Evolutionary conservation across 1,140 invertebrate species (phyloP).

Genomic region (Micrasema longulum): DNA sequence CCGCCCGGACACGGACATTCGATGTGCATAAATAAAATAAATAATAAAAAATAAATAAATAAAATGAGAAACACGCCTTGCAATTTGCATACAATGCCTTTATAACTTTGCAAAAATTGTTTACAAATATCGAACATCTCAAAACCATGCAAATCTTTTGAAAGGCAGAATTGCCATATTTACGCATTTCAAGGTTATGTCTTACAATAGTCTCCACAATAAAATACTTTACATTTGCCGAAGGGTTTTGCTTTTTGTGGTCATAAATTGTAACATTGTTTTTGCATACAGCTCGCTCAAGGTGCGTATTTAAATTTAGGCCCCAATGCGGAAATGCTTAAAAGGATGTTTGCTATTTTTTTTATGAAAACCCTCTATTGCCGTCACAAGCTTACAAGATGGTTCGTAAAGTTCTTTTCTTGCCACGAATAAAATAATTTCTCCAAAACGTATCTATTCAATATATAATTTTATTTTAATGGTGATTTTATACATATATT

Average conservation of each 20-base stretch:
- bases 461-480: too few relatives aligned
- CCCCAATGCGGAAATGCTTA: slow-evolving; percentile 29
- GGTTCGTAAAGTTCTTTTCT: too few relatives aligned
- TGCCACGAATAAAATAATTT: too few relatives aligned
- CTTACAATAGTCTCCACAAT: slow-evolving; percentile 23
- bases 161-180: slow-evolving; percentile 13
- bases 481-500: too few relatives aligned
- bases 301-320: slow-evolving; percentile 28
- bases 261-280: slow-evolving; percentile 44
- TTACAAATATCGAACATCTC: background rate
- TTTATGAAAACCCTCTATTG: slow-evolving; percentile 7
- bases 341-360: slow-evolving; percentile 33
- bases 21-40: too few relatives aligned
- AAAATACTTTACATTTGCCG: slow-evolving; percentile 35
- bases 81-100: slow-evolving; percentile 13
- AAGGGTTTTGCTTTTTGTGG: slow-evolving; percentile 42
- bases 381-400: background rate
- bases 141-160: background rate
- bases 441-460: too few relatives aligned
- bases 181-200: slow-evolving; percentile 14
- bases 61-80: too few relatives aligned
- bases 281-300: slow-evolving; percentile 38
- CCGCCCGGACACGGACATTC: too few relatives aligned
- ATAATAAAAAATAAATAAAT: too few relatives aligned
- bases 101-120: background rate